Conservation (phyloP, 1,140 invertebrate genomes). For the Rhopalosiphum maidis region DNA sequence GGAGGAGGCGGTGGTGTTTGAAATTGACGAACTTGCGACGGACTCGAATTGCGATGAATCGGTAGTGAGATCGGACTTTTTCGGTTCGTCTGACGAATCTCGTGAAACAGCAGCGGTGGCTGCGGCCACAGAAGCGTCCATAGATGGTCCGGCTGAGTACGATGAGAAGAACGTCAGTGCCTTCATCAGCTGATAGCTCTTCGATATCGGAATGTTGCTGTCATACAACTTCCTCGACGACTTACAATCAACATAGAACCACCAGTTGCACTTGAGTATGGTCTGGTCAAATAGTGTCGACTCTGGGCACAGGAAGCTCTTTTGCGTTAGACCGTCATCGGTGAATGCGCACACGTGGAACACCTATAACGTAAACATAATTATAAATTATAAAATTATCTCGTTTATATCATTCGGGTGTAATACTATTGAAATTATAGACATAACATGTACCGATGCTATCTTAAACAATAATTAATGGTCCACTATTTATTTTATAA, state of each 20-base stretch:
- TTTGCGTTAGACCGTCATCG: constrained; percentile 85
- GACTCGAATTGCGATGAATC: not conserved
- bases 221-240: constrained; percentile 79
- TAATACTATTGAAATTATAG: not conserved
- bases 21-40: not conserved
- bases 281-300: constrained; percentile 88
- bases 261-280: constrained; percentile 90
- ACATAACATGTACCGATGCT: not conserved
- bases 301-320: constrained; percentile 87
- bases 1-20: not conserved
- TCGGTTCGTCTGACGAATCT: not conserved
- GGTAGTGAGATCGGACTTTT: not conserved
- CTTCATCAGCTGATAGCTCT: constrained; percentile 90
- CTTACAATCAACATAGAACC: constrained; percentile 90
- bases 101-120: not conserved
- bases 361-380: constrained; percentile 68
- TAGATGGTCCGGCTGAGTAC: constrained; percentile 68
- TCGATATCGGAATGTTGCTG: constrained; percentile 87
- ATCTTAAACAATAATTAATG: not conserved
- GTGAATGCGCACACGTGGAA: constrained; percentile 90
- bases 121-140: not conserved
- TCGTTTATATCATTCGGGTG: not conserved
- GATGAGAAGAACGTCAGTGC: constrained; percentile 84
- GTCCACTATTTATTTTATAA: not conserved
- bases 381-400: not conserved